Base-by-base conservation (phyloP, 2,888 invertebrate genomes). In the Aphidoletes aphidimyza region DNA sequence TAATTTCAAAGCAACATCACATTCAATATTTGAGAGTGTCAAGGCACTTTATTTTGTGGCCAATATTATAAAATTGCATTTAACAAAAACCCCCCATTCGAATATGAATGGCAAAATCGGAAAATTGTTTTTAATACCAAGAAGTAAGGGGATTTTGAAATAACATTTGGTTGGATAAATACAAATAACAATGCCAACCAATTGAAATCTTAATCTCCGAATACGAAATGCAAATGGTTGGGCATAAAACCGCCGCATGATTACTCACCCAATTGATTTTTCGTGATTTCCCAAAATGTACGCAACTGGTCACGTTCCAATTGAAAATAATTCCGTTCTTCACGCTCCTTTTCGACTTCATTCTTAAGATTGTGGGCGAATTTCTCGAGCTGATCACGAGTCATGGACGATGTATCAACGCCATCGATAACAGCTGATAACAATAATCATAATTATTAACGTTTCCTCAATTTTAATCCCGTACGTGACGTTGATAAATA, bases 251-350 rank as follows among this genome's bases (percentile, higher is more conserved):
- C 22, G 54, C n/a, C 42, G 42, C 42, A 6, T 22, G 26, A 22
- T 26, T 14, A 69, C 69, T 97, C 96, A 88, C 97, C 96, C 69
- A 98, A 90, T 88, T 98, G 96, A 87, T 95, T 94, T 86, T 96
- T 93, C 0, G 97, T 96, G 85, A 98, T 97, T 90, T 98, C 98
- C 98, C 98, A 98, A 89, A 97, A 98, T 3, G 96, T 96, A 87
- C 97, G 93, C 22, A 98, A 92, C 90, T 98, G 98, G 89, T 98
- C 98, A 87, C 98, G 92, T 91, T 98, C 98, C 87, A 98, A 90
- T 90, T 98, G 98, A 88, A 97, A 98, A 89, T 95, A 98, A 90
- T 98, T 98, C 85, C 98, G 91, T 89, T 98, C 98, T 89, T 98
- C 98, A 87, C 98, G 92, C 90, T 98, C 98, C 85, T 96, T 93